These are phyloP conservation scores for Psilopsiagon aurifrons DNA, from an alignment of 2,113 vertebrate genomes.

Conservation along the genomic window DNA sequence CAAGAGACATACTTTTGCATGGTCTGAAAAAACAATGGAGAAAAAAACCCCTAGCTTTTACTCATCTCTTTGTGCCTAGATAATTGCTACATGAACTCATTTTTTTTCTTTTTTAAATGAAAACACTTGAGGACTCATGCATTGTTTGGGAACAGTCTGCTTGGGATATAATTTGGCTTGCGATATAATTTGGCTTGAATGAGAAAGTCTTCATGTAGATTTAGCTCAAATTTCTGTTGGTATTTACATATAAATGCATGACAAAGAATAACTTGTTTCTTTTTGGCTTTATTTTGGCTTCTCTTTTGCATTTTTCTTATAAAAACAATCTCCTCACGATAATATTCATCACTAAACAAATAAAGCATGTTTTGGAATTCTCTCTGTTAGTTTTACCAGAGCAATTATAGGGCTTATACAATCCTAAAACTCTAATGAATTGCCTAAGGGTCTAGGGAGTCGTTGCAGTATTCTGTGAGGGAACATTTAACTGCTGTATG, in stretches of 20 bases:
- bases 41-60: background rate
- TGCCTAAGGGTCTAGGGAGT: background rate
- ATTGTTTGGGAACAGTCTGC: constrained; percentile 52
- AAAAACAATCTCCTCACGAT: constrained; percentile 10
- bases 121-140: constrained; percentile 26
- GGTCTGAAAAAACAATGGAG: background rate
- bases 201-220: background rate
- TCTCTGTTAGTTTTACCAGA: background rate
- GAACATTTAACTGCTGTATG: background rate
- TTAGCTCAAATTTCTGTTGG: constrained; percentile 47
- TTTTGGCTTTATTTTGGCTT: constrained; percentile 30
- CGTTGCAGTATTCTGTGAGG: background rate
- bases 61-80: background rate
- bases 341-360: constrained; percentile 28
- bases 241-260: background rate
- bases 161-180: constrained; percentile 45
- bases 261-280: constrained; percentile 38
- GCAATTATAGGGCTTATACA: background rate
- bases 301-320: constrained; percentile 31
- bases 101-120: background rate
- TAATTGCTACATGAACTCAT: constrained; percentile 16
- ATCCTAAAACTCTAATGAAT: background rate
- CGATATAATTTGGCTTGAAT: constrained; percentile 52
- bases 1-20: background rate
- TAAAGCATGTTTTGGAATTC: background rate